Evolutionary conservation across 1,140 invertebrate genomes (phyloP).

Genomic region (Achroia grisella): DNA sequence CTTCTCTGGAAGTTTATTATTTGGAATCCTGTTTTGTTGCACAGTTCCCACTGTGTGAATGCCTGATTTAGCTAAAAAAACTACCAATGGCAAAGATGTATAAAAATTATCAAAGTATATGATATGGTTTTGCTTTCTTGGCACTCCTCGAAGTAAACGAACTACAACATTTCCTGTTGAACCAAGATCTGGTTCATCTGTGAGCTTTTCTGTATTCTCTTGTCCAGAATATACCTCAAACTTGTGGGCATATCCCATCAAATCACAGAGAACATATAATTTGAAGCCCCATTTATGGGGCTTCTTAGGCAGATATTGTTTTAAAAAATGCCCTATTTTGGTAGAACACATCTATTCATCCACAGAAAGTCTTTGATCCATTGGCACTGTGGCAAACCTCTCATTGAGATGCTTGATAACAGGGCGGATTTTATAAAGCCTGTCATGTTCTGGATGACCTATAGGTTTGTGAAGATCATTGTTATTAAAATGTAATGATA

Average conservation of each 20-base stretch:
- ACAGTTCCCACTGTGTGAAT: constrained; percentile 32
- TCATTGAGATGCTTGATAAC: constrained; percentile 5
- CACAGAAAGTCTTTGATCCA: constrained; percentile 23
- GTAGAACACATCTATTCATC: constrained; percentile 51
- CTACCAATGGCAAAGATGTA: constrained; percentile 28
- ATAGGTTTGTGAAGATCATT: neutral
- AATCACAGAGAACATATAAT: constrained; percentile 46
- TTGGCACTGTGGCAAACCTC: constrained; percentile 10
- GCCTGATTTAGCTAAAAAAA: constrained; percentile 29
- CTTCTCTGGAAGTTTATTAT: constrained; percentile 31
- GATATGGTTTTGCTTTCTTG: constrained; percentile 28
- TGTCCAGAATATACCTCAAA: constrained; percentile 36
- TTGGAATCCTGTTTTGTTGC: constrained; percentile 31
- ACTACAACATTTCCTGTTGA: constrained; percentile 23
- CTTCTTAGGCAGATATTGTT: constrained; percentile 43
- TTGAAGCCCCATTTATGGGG: constrained; percentile 32
- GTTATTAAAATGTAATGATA: neutral
- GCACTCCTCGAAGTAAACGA: constrained; percentile 24
- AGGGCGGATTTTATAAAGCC: constrained; percentile 2
- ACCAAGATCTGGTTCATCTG: too few relatives aligned
- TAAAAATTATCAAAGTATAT: too few relatives aligned
- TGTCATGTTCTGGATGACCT: neutral
- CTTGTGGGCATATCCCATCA: constrained; percentile 45
- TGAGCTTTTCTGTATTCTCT: too few relatives aligned
- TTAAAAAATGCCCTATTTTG: constrained; percentile 38